These are phyloP conservation scores for Papilio polytes DNA, from an alignment of 1,140 invertebrate genomes.

Conservation along the genomic window DNA sequence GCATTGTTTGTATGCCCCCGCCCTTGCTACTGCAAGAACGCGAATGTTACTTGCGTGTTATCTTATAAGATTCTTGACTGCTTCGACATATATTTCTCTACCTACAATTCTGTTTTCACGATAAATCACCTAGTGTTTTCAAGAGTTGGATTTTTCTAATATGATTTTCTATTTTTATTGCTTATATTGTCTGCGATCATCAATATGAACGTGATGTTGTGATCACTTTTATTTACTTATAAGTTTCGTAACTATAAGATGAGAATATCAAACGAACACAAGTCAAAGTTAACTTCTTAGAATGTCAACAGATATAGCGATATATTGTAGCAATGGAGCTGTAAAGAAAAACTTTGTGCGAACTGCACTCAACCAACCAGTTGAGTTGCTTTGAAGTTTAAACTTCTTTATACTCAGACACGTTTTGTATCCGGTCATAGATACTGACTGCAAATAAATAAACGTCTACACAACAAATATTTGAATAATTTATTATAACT, in stretches of 20 bases:
- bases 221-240: neutral
- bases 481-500: neutral
- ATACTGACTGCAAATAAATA: conserved; percentile 19
- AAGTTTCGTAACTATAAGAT: neutral
- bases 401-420: conserved; percentile 15
- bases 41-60: conserved; percentile 41
- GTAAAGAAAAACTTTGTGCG: conserved; percentile 32
- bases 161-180: neutral
- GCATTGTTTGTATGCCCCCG: conserved; percentile 54
- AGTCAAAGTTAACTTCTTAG: conserved; percentile 16
- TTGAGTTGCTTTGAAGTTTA: conserved; percentile 26
- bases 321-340: neutral
- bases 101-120: neutral
- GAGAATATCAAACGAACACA: neutral
- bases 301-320: neutral
- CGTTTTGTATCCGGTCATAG: conserved; percentile 17
- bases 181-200: neutral
- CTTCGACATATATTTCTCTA: neutral
- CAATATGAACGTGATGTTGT: neutral
- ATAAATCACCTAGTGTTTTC: neutral
- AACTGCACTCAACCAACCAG: conserved; percentile 32
- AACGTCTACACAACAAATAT: neutral
- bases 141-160: too few species aligned
- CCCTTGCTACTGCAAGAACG: conserved; percentile 16
- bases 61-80: conserved; percentile 11